Evolutionary conservation across 2,888 invertebrate species (phyloP), one percentile per base, ranked within the genome.

Genomic region (Crematogaster levior): DNA sequence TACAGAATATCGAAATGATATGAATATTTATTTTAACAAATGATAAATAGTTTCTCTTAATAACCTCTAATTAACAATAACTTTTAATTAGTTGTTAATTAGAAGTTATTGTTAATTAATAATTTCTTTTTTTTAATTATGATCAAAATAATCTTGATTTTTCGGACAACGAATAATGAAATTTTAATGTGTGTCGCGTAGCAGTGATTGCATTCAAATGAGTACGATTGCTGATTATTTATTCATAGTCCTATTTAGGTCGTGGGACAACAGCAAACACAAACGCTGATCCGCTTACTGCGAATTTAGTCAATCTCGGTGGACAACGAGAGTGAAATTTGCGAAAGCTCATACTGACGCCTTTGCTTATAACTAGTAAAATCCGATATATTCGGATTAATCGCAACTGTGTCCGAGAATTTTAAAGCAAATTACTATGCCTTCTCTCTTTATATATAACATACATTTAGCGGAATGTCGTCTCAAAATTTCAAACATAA

Each of bases 301-400:
- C 91, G 18, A 91, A 92, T 87, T 84, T 93, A 48, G 89, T 92
- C 74, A 91, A 91, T 80, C 84, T 92, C 6, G 86, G 84, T 27
- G 92, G 95, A 3, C 92, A 92, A 15, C 92, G 92, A 83, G 95
- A 95, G 95, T 94, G 94, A 80, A 86, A 93, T 10, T 90, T 95
- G 15, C 90, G 95, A 18, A 95, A 93, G 73, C 86, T 95, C 82
- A 93, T 94, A 0, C 94, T 95, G 0, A 89, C 94, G 0, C 95
- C 95, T n/a, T n/a, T n/a, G n/a, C n/a, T n/a, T 83, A 95, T 95
- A 0, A 89, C 92, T 0, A 88, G 91, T 0, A 95, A 95, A 85
- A 88, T 95, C n/a, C 94, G 92, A 75, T 95, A 94, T 43, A 94
- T 95, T 93, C 83, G 93, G 93, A 65, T 93, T 94, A 1, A 93